Percentiles rank a stretch among this genome's conserved stretches.
Evolutionary conservation across 1,140 invertebrate genomes (phyloP).

Genomic region (Telenomus remus): DNA sequence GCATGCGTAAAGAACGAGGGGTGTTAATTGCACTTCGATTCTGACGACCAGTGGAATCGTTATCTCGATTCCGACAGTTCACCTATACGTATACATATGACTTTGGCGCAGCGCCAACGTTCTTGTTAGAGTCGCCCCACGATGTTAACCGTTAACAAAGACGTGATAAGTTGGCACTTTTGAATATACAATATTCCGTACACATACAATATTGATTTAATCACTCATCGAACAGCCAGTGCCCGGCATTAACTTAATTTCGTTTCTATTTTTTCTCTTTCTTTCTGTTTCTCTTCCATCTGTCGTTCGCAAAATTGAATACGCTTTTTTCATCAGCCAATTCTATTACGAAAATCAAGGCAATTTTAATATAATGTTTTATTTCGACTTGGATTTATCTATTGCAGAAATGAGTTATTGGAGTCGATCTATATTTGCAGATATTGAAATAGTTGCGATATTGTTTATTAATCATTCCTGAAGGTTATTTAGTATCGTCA

Average conservation of each 20-base stretch:
- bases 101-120: slow-evolving; percentile 55
- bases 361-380: slow-evolving; percentile 13
- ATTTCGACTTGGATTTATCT: background rate
- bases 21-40: slow-evolving; percentile 27
- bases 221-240: slow-evolving; percentile 23
- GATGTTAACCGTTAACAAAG: slow-evolving; percentile 54
- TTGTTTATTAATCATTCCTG: too few relatives aligned
- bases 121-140: slow-evolving; percentile 56
- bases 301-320: slow-evolving; percentile 26
- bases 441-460: too few relatives aligned
- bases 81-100: slow-evolving; percentile 28
- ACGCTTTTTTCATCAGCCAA: slow-evolving; percentile 18
- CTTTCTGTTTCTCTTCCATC: slow-evolving; percentile 28
- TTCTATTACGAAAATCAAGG: slow-evolving; percentile 28
- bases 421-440: background rate
- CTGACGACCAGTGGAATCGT: slow-evolving; percentile 27
- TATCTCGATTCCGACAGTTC: slow-evolving; percentile 38
- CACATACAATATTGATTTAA: slow-evolving; percentile 56
- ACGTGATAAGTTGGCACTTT: slow-evolving; percentile 55
- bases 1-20: slow-evolving; percentile 15
- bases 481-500: too few relatives aligned
- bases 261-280: too few relatives aligned
- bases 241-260: slow-evolving; percentile 38
- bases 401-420: background rate
- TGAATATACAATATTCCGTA: slow-evolving; percentile 54